Percentiles rank a stretch among this genome's conserved stretches.
These are phyloP conservation scores for Leptura quadrifasciata DNA, from an alignment of 2,888 invertebrate genomes.

Conservation along the genomic window DNA sequence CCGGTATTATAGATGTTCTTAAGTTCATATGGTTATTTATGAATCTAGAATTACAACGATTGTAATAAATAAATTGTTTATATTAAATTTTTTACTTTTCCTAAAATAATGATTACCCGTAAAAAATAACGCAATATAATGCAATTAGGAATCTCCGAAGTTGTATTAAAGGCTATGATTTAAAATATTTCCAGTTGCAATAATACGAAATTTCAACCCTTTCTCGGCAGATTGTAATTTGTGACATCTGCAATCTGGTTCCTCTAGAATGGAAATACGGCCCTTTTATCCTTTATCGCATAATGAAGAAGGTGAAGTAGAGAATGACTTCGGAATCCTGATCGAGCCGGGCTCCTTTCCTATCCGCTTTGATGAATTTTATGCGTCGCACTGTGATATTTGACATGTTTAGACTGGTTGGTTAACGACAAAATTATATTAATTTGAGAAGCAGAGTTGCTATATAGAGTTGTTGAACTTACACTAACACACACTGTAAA, in stretches of 20 bases:
- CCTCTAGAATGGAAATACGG: conserved; percentile 68
- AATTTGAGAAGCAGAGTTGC: not conserved
- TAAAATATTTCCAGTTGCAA: conserved; percentile 55
- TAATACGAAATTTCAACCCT: conserved; percentile 56
- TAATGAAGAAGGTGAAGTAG: conserved; percentile 70
- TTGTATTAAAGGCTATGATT: conserved; percentile 32
- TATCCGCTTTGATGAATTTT: conserved; percentile 72
- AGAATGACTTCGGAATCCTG: conserved; percentile 63
- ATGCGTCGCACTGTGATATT: conserved; percentile 68
- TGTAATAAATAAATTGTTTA: not conserved
- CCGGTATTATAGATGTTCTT: too few species aligned
- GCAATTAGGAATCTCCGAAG: conserved; percentile 1
- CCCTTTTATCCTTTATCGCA: conserved; percentile 69
- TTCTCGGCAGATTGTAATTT: conserved; percentile 61
- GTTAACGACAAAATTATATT: conserved; percentile 19
- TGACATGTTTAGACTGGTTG: conserved; percentile 50
- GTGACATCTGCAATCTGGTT: conserved; percentile 71
- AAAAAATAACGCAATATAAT: not conserved
- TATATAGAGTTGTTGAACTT: too few species aligned
- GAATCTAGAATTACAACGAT: too few species aligned
- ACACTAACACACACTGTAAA: too few species aligned
- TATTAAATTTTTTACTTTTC: not conserved
- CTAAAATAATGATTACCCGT: not conserved
- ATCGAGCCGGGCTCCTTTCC: conserved; percentile 56
- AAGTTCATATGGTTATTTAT: too few species aligned